Percentiles rank a stretch among this genome's conserved stretches.
phyloP scores from a whole-genome alignment of 2,797 vertebrate species.

The Mycteria americana region DNA sequence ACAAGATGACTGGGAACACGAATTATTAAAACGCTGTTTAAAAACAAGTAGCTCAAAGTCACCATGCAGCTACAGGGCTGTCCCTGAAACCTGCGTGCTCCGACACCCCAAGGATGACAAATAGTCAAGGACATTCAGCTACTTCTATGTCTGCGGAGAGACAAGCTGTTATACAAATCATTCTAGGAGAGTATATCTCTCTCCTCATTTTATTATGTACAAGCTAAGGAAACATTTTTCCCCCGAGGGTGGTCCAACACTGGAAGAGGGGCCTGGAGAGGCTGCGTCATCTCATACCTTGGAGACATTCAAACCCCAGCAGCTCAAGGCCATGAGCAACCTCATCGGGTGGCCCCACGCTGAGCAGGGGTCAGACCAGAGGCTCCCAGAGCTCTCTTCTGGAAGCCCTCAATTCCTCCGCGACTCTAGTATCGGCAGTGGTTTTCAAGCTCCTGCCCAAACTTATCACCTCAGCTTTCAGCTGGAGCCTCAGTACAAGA shows the following conservation, averaged over 20 bases:
- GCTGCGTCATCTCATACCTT: not conserved
- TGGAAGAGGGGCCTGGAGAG: not conserved
- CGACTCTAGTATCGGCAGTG: accelerated
- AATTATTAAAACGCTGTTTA: not conserved
- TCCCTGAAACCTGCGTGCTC: not conserved
- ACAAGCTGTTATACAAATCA: not conserved
- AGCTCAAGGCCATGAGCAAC: not conserved
- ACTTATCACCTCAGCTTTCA: not conserved
- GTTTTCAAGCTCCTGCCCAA: not conserved
- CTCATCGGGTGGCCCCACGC: accelerated
- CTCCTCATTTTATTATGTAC: not conserved
- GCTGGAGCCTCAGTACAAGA: not conserved
- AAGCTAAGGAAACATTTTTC: not conserved
- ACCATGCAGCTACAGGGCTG: not conserved
- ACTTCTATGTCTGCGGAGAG: not conserved
- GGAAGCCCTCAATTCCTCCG: not conserved
- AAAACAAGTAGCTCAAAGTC: not conserved
- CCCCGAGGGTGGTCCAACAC: accelerated
- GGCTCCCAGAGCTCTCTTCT: not conserved
- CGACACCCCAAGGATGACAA: not conserved
- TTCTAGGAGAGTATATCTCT: not conserved
- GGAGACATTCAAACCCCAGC: not conserved
- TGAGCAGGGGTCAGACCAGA: not conserved
- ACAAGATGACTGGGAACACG: not conserved
- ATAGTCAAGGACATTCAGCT: not conserved